Conservation (phyloP, 2,113 vertebrate species). For the Dasyurus viverrinus region DNA sequence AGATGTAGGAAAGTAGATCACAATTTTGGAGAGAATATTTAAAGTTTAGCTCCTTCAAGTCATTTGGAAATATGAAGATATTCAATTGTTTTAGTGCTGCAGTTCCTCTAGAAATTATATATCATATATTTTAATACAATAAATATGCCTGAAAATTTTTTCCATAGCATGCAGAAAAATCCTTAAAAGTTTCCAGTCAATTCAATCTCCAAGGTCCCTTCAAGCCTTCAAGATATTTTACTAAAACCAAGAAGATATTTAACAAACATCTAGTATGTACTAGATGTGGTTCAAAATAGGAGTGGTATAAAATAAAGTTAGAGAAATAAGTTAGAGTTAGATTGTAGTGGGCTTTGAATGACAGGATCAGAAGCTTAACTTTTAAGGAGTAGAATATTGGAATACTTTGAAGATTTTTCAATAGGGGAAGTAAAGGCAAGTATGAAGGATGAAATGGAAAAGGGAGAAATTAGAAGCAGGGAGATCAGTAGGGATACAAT, state of each 20-base stretch:
- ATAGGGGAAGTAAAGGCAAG: neutral
- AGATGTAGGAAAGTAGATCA: neutral
- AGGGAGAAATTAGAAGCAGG: neutral
- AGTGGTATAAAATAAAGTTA: neutral
- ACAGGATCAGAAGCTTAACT: neutral
- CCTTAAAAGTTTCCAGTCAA: neutral
- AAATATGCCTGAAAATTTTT: neutral
- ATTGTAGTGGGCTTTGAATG: neutral
- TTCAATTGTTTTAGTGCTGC: neutral
- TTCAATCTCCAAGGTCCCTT: neutral
- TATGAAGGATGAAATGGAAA: neutral
- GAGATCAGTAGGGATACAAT: neutral
- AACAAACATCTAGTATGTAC: neutral
- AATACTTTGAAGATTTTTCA: neutral
- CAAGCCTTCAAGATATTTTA: neutral
- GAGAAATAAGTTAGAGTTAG: neutral
- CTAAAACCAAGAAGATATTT: neutral
- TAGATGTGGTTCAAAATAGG: neutral
- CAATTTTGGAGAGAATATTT: neutral
- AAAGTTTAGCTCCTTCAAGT: slow-evolving; percentile 15
- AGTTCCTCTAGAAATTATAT: slow-evolving; percentile 20
- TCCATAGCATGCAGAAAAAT: slow-evolving; percentile 1
- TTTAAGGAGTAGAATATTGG: neutral
- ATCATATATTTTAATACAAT: neutral
- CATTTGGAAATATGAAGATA: neutral